Evolutionary conservation across 2,113 vertebrate species (phyloP), one percentile per base, ranked within the genome.

Genomic region (Rutilus rutilus): DNA sequence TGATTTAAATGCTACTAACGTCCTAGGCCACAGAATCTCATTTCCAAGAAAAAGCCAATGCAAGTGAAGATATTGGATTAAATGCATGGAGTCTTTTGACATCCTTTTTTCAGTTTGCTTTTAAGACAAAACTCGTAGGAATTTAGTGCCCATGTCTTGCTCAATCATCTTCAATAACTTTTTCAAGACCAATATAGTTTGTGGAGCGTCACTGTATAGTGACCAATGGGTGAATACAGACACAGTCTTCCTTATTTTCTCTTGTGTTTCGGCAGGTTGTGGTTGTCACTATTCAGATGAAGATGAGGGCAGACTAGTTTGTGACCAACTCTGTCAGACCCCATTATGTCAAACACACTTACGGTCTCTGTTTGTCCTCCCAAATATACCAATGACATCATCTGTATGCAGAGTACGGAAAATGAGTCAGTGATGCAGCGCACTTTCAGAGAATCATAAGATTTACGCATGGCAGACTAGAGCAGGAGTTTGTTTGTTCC

Each of bases 241-340:
- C 21, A 25, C 50, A 14, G 11, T 7, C 54, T 30, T 36, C 6
- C 27, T n/a, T 4, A 3, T 11, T 54, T 57, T 82, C 27, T 25
- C 21, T 71, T 71, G 23, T 39, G 30, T 83, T 73, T 25, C 4
- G 5, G 65, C 81, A 83, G 27, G 73, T 83, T 73, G 30, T 83
- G 30, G 42, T 9, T 82, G 79, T 82, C 79, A 82, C 79, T 52
- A 4, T 82, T 69, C 19, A n/a, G 17, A 82, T 69, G 62, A 67
- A 54, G 50, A 73, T 73, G 65, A 73, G 67, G 47, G 64, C n/a
- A 81, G 65, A 60, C 85, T 71, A 57, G 75, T 86, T 73, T 45
- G 52, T 79, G 85, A 81, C 65, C 77, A 86, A 42, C 85, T 73
- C 50, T 86, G 85, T 86, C 85, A 83, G 59, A 75, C 79, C 52